phyloP scores from a whole-genome alignment of 2,888 invertebrate genomes.

The Drosophila austrosaltans region DNA sequence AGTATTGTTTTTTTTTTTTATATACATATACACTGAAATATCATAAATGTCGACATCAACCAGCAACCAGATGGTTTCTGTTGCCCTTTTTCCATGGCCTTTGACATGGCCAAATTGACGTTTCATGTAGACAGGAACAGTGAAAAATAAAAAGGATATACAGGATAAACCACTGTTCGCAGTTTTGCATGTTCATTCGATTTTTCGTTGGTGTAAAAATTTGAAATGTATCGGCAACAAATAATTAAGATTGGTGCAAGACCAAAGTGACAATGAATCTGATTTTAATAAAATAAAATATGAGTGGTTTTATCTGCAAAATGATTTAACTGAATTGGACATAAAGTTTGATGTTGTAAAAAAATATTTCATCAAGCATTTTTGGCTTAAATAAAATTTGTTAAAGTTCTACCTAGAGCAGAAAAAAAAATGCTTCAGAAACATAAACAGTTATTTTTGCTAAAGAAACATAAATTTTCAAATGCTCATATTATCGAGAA shows the following conservation, averaged over 20 bases:
- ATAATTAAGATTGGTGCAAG: conserved; percentile 60
- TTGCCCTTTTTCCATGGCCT: conserved; percentile 22
- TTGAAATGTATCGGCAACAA: conserved; percentile 44
- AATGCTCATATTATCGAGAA: too few relatives aligned
- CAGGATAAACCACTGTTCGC: not conserved
- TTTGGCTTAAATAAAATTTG: too few relatives aligned
- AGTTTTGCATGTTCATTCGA: conserved; percentile 48
- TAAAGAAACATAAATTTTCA: too few relatives aligned
- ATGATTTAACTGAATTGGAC: not conserved
- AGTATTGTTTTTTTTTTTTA: not conserved
- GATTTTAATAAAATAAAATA: conserved; percentile 40
- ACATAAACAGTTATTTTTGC: too few relatives aligned
- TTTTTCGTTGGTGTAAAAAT: conserved; percentile 57
- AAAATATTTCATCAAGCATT: not conserved
- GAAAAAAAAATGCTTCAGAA: too few relatives aligned
- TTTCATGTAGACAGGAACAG: conserved; percentile 3
- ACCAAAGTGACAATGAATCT: conserved; percentile 48
- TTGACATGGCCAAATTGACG: conserved; percentile 23
- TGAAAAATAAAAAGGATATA: not conserved
- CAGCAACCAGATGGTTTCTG: conserved; percentile 41
- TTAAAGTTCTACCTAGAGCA: too few relatives aligned
- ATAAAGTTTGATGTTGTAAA: not conserved
- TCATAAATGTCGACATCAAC: conserved; percentile 53
- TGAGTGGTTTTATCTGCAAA: not conserved
- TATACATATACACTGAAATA: conserved; percentile 29